These are phyloP conservation scores for Hozukius guyotensis DNA, from an alignment of 2,797 vertebrate genomes.

Conservation along the genomic window DNA sequence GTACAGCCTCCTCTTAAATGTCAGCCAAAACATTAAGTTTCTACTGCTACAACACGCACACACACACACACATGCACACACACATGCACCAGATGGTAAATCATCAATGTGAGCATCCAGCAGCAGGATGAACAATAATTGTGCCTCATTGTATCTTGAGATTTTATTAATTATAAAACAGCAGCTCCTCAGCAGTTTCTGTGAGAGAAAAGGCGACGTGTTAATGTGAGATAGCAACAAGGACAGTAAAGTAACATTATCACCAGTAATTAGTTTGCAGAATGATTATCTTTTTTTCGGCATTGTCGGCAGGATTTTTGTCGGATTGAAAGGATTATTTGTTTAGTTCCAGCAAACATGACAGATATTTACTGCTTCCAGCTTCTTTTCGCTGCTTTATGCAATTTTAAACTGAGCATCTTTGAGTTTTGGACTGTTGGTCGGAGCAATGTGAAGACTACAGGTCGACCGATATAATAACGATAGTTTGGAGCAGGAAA, in stretches of 20 bases:
- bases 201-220: no score
- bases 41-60: neutral
- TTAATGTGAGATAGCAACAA: neutral
- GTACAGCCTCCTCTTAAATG: slow-evolving; percentile 14
- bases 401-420: neutral
- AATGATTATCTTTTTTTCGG: neutral
- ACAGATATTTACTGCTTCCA: no score
- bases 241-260: neutral
- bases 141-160: neutral
- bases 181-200: neutral
- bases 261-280: neutral
- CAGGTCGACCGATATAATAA: no score
- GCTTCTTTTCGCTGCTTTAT: neutral
- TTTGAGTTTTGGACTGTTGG: neutral
- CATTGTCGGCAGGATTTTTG: no score
- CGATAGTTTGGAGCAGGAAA: no score
- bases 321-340: no score
- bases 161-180: neutral
- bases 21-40: slow-evolving; percentile 27
- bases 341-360: no score
- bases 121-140: neutral
- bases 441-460: rapidly evolving
- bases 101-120: slow-evolving; percentile 1
- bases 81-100: neutral
- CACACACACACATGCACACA: neutral